Evolutionary conservation across 1,140 invertebrate genomes (phyloP).

Genomic region (Monochamus saltuarius): DNA sequence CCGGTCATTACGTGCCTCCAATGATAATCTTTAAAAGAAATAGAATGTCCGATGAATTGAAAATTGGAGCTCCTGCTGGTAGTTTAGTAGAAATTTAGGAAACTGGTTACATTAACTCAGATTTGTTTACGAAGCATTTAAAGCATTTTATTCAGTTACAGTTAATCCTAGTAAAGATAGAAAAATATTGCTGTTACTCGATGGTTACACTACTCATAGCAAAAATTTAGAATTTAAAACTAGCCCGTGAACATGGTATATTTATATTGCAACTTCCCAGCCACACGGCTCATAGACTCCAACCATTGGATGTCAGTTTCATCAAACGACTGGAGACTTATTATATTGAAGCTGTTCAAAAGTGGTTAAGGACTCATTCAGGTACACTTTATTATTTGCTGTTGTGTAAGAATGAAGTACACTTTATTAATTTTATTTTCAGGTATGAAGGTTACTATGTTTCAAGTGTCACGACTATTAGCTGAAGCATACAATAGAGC

Average conservation of each 20-base stretch:
- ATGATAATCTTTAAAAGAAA: constrained; percentile 38
- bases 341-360: constrained; percentile 27
- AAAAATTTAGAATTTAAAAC: constrained; percentile 30
- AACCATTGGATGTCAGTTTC: constrained; percentile 50
- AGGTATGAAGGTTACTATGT: no score
- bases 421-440: no score
- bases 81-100: not conserved
- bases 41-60: constrained; percentile 19
- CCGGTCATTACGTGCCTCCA: constrained; percentile 40
- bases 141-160: constrained; percentile 29
- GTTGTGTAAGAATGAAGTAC: no score
- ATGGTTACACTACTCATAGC: constrained; percentile 39
- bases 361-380: constrained; percentile 3
- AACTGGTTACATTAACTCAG: constrained; percentile 25
- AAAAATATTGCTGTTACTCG: constrained; percentile 37
- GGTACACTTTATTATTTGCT: not conserved
- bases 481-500: no score
- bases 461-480: no score
- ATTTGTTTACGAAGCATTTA: constrained; percentile 31
- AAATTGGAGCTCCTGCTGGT: constrained; percentile 10
- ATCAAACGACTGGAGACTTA: constrained; percentile 43
- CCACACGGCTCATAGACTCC: constrained; percentile 36
- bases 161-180: constrained; percentile 27
- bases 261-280: constrained; percentile 28
- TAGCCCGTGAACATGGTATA: constrained; percentile 25